Evolutionary conservation across 1,140 invertebrate genomes (phyloP).

Genomic region (Latrodectus geometricus): DNA sequence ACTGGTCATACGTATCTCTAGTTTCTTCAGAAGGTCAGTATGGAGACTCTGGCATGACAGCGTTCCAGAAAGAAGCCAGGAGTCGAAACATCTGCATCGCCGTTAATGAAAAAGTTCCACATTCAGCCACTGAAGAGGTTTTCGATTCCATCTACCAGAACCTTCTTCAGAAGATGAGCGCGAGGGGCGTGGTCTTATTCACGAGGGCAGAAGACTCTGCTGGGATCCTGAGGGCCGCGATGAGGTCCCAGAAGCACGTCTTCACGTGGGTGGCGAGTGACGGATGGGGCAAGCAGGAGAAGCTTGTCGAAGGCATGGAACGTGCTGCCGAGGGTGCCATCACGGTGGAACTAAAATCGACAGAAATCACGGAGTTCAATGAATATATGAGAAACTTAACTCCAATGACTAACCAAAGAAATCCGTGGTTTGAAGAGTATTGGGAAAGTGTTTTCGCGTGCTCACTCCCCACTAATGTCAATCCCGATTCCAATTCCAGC

Average conservation of each 20-base stretch:
- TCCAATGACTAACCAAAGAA: constrained; percentile 74
- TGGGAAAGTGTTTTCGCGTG: constrained; percentile 78
- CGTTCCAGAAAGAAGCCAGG: constrained; percentile 77
- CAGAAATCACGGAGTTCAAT: constrained; percentile 75
- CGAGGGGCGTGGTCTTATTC: constrained; percentile 78
- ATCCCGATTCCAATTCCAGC: constrained; percentile 15
- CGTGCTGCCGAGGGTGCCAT: constrained; percentile 81
- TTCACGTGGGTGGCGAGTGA: constrained; percentile 78
- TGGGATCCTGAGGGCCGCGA: constrained; percentile 70
- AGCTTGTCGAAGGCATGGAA: constrained; percentile 78
- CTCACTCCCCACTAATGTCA: constrained; percentile 63
- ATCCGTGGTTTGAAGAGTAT: constrained; percentile 85
- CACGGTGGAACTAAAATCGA: constrained; percentile 79
- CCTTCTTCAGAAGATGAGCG: constrained; percentile 75
- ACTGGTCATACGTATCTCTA: constrained; percentile 77
- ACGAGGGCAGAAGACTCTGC: constrained; percentile 78
- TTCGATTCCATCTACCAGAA: constrained; percentile 76
- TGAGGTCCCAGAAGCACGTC: constrained; percentile 65
- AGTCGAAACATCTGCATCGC: constrained; percentile 82
- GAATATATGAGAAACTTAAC: constrained; percentile 78
- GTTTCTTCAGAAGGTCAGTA: constrained; percentile 77
- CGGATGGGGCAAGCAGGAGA: constrained; percentile 81
- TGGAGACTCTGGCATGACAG: constrained; percentile 74
- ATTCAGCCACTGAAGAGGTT: constrained; percentile 73
- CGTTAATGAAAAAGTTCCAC: constrained; percentile 77